Conservation (phyloP, 1,140 invertebrate species). For the Drosophila ambigua region DNA sequence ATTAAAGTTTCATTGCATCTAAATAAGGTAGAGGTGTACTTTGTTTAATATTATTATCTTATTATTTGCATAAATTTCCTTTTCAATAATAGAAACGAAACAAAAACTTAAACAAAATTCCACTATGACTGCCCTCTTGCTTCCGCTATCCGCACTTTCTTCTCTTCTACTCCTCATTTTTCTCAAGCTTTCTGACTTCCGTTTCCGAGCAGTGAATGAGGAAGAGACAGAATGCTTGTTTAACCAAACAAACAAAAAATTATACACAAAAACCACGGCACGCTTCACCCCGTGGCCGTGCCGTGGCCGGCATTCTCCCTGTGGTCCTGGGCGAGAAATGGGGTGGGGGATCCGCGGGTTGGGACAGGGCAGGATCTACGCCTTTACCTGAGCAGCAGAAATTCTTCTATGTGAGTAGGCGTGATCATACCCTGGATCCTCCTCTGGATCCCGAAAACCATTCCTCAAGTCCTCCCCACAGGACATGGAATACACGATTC, state of each 20-base stretch:
- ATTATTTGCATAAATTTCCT: slow-evolving; percentile 75
- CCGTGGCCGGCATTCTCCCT: too few relatives aligned
- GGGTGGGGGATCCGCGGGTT: slow-evolving; percentile 17
- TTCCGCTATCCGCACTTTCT: slow-evolving; percentile 7
- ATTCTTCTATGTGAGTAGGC: slow-evolving; percentile 78
- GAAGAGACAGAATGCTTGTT: slow-evolving; percentile 46
- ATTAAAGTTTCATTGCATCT: slow-evolving; percentile 83
- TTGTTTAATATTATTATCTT: slow-evolving; percentile 72
- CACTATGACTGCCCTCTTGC: slow-evolving; percentile 65
- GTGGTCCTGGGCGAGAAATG: slow-evolving; percentile 3
- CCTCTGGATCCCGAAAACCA: slow-evolving; percentile 20
- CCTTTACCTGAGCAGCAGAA: slow-evolving; percentile 80
- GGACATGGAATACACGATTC: slow-evolving; percentile 11
- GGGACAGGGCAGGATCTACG: slow-evolving; percentile 45
- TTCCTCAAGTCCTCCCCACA: neutral
- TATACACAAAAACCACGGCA: slow-evolving; percentile 53
- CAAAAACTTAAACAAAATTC: slow-evolving; percentile 83
- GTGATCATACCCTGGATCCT: slow-evolving; percentile 45
- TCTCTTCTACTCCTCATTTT: slow-evolving; percentile 1
- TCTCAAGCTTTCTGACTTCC: slow-evolving; percentile 1
- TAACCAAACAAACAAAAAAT: slow-evolving; percentile 69
- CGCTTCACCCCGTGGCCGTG: slow-evolving; percentile 12
- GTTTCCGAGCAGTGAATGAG: slow-evolving; percentile 13
- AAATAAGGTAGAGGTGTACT: slow-evolving; percentile 79
- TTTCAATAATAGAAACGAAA: slow-evolving; percentile 81